Conservation (phyloP, 2,888 invertebrate genomes). For the Caenorhabditis wallacei region DNA sequence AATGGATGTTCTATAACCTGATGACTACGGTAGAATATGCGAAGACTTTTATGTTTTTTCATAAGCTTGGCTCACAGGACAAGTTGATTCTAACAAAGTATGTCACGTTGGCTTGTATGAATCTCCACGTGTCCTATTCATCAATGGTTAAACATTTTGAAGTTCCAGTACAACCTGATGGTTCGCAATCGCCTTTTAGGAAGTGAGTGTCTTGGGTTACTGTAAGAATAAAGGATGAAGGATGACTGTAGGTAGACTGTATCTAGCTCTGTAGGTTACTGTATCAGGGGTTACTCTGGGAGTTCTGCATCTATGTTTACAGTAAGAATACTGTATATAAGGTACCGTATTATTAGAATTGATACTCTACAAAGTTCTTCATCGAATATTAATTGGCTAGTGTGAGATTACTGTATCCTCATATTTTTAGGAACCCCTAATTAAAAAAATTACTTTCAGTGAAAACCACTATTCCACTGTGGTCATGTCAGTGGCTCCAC, state of each 20-base stretch:
- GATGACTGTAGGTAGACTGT: too few species aligned
- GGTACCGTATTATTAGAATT: too few species aligned
- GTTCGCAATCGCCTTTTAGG: neutral
- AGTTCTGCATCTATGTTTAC: too few species aligned
- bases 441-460: constrained; percentile 23
- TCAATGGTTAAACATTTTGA: constrained; percentile 18
- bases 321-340: too few species aligned
- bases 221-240: too few species aligned
- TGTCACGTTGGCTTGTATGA: constrained; percentile 39
- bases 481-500: constrained; percentile 35
- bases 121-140: constrained; percentile 40
- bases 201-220: constrained; percentile 13
- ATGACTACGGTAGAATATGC: constrained; percentile 56
- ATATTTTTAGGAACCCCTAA: too few species aligned
- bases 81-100: constrained; percentile 20
- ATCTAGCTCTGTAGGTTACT: too few species aligned
- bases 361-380: too few species aligned
- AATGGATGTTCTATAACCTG: constrained; percentile 38
- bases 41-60: constrained; percentile 47
- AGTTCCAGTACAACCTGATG: constrained; percentile 29
- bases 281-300: too few species aligned
- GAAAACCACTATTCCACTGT: constrained; percentile 5
- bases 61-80: constrained; percentile 24
- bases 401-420: too few species aligned
- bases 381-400: too few species aligned